These are phyloP conservation scores for Heliconius nattereri DNA, from an alignment of 1,140 invertebrate species.

Conservation along the genomic window DNA sequence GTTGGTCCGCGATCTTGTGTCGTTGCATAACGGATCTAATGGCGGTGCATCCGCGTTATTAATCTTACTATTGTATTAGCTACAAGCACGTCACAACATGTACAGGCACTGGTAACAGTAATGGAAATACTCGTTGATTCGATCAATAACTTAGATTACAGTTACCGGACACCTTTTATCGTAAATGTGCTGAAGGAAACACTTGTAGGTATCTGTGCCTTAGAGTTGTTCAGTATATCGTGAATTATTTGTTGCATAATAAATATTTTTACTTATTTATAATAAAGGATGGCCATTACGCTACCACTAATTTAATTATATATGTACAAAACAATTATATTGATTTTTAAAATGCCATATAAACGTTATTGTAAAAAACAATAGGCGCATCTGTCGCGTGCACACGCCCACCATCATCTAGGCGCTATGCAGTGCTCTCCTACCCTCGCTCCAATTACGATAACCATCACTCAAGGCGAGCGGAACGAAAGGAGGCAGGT, in stretches of 20 bases:
- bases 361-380: background rate
- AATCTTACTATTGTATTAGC: conserved; percentile 78
- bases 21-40: conserved; percentile 62
- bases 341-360: background rate
- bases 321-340: background rate
- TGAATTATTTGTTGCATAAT: background rate
- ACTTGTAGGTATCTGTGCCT: conserved; percentile 37
- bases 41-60: conserved; percentile 70
- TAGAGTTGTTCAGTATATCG: conserved; percentile 15
- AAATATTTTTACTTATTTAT: background rate
- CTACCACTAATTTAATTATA: background rate
- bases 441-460: conserved; percentile 77
- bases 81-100: conserved; percentile 64
- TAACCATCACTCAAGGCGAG: conserved; percentile 79
- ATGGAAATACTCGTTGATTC: conserved; percentile 65
- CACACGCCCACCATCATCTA: conserved; percentile 55
- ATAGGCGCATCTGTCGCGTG: conserved; percentile 43
- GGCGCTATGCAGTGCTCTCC: conserved; percentile 60
- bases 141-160: conserved; percentile 72
- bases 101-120: conserved; percentile 70
- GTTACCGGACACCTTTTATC: conserved; percentile 65
- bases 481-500: conserved; percentile 79
- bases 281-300: background rate
- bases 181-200: conserved; percentile 47
- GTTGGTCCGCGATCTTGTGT: conserved; percentile 66